Evolutionary conservation across 2,113 vertebrate genomes (phyloP).

Genomic region (Lanius collurio): DNA sequence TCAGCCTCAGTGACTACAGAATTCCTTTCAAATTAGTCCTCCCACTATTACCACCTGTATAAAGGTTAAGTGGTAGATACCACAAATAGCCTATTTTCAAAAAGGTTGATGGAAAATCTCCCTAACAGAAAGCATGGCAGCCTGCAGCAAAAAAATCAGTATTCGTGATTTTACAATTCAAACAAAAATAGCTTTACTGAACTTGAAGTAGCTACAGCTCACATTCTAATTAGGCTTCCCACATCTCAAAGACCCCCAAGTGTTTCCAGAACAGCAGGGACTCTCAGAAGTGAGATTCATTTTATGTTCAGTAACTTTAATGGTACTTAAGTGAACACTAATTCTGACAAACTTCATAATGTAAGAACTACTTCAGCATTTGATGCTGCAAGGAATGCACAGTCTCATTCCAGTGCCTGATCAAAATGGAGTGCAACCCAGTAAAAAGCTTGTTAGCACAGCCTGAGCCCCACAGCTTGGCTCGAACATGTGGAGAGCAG

Average conservation of each 20-base stretch:
- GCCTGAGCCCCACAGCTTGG: not conserved
- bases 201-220: not conserved
- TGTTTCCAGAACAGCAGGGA: not conserved
- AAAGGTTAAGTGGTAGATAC: not conserved
- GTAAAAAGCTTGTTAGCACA: not conserved
- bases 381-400: not conserved
- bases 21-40: not conserved
- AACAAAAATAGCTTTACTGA: conserved; percentile 1
- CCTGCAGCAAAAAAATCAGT: not conserved
- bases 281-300: not conserved
- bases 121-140: not conserved
- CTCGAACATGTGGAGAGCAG: not conserved
- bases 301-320: not conserved
- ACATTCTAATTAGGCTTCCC: not conserved
- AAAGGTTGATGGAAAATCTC: not conserved
- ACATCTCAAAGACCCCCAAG: not conserved
- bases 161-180: not conserved
- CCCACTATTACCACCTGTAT: not conserved
- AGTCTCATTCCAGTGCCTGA: not conserved
- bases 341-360: not conserved
- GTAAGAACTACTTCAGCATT: not conserved
- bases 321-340: not conserved
- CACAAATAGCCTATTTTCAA: not conserved
- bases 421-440: not conserved
- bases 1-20: not conserved